Evolutionary conservation across 2,888 invertebrate species (phyloP), one percentile per base, ranked within the genome.

Genomic region (Junonia oenone): DNA sequence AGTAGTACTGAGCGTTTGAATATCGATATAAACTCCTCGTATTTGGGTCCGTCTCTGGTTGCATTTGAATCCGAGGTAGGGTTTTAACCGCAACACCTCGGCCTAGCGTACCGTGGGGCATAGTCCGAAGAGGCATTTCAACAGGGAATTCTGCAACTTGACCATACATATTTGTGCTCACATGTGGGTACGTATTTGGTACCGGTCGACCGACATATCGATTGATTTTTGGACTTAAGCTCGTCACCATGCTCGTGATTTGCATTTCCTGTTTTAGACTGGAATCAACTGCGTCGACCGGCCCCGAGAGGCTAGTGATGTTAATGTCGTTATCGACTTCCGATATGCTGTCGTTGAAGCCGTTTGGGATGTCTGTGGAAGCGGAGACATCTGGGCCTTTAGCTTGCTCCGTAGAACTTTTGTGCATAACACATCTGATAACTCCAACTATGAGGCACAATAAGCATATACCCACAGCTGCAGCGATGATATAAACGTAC

Each of bases 331-430:
- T 95, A 79, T 95, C 95, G 38, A 95, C 91, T 85, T 97, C 96
- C 68, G 96, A 96, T 83, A 96, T 95, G 80, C 96, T 96, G 85
- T 96, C 96, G 67, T 94, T 94, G 83, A 96, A 96, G 56, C 95
- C 95, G 75, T 95, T 95, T 11, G 95, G 95, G 56, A 95, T 90
- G 65, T 95, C 93, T 43, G 95, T 94, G 59, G 95, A 94, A 61
- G 94, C 94, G 48, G 94, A 92, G 58, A 93, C 92, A 49, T 93
- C 93, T 17, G 93, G 92, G 58, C 94, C 94, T 82, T 95, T 94
- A 17, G 93, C 93, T 58, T 92, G 91, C 62, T 92, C 91, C 26
- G 91, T 83, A 47, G 92, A 91, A 66, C 93, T 92, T 56, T 93
- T 92, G 71, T 93, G 93, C 65, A 95, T 86, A 50, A 95, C 86